phyloP scores from a whole-genome alignment of 2,888 invertebrate species.

The Kryphioiulus occultus region DNA sequence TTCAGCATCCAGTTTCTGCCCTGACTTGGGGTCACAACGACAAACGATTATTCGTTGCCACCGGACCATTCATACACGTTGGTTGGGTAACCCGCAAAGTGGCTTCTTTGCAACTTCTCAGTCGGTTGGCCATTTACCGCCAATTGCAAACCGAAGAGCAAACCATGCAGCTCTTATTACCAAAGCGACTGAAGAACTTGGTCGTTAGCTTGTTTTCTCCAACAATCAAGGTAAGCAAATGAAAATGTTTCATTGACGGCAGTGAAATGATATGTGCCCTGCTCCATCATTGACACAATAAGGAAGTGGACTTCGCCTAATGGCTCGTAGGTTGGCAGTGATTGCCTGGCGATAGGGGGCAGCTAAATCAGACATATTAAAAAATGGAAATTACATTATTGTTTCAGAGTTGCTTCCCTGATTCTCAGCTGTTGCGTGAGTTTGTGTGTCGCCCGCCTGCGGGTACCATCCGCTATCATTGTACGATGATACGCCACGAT shows the following conservation, averaged over 20 bases:
- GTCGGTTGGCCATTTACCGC: slow-evolving; percentile 71
- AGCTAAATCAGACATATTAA: no score
- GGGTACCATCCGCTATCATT: slow-evolving; percentile 86
- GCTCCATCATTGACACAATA: no score
- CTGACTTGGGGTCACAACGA: slow-evolving; percentile 99
- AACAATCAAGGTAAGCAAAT: slow-evolving; percentile 80
- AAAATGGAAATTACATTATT: background rate
- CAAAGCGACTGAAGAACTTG: slow-evolving; percentile 82
- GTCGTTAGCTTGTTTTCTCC: slow-evolving; percentile 88
- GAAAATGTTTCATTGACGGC: background rate
- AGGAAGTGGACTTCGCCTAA: no score
- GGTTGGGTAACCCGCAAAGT: slow-evolving; percentile 63
- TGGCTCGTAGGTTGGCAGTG: no score
- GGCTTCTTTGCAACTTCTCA: slow-evolving; percentile 87
- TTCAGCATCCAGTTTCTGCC: slow-evolving; percentile 83
- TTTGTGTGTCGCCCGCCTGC: slow-evolving; percentile 93
- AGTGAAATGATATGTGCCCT: no score
- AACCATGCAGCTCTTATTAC: slow-evolving; percentile 82
- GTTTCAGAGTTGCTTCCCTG: slow-evolving; percentile 90
- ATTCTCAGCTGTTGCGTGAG: slow-evolving; percentile 82
- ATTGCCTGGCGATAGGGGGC: no score
- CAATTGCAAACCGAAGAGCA: slow-evolving; percentile 71
- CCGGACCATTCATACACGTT: slow-evolving; percentile 75
- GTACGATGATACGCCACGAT: slow-evolving; percentile 96
- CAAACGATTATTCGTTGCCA: slow-evolving; percentile 90